These are phyloP conservation scores for Brachionus sp. DNA, from an alignment of 1,140 invertebrate genomes.

Conservation along the genomic window DNA sequence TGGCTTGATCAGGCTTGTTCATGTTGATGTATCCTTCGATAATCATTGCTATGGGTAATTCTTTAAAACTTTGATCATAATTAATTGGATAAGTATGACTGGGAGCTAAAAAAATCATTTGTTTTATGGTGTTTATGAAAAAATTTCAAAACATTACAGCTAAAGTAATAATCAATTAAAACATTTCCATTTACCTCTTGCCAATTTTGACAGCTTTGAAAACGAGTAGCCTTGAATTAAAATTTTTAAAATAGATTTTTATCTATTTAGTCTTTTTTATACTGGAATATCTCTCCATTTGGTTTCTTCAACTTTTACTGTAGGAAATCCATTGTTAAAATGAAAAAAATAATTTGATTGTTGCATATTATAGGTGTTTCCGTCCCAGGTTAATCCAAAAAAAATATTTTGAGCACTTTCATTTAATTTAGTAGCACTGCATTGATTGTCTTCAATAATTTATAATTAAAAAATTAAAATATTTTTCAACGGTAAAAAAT, in stretches of 20 bases:
- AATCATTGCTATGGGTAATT: background rate
- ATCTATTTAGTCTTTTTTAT: background rate
- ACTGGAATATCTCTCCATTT: slow-evolving; percentile 35
- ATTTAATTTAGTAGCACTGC: background rate
- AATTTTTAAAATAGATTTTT: background rate
- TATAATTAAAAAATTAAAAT: background rate
- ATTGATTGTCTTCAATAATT: background rate
- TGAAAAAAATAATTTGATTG: slow-evolving; percentile 31
- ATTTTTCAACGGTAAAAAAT: background rate
- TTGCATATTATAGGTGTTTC: slow-evolving; percentile 1
- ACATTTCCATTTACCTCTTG: slow-evolving; percentile 16
- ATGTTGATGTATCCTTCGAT: background rate
- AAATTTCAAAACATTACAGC: background rate
- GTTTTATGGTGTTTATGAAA: background rate
- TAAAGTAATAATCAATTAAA: slow-evolving; percentile 44
- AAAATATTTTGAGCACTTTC: slow-evolving; percentile 1
- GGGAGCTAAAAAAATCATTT: background rate
- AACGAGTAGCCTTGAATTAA: background rate
- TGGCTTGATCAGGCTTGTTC: background rate
- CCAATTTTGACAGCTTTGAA: slow-evolving; percentile 44
- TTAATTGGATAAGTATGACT: background rate
- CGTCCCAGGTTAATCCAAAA: background rate
- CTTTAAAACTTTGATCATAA: background rate
- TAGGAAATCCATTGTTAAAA: slow-evolving; percentile 31
- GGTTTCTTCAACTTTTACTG: background rate